Percentiles rank a stretch among this genome's conserved stretches.
These are phyloP conservation scores for Drosophila neotestacea DNA, from an alignment of 2,888 invertebrate genomes.

Conservation along the genomic window DNA sequence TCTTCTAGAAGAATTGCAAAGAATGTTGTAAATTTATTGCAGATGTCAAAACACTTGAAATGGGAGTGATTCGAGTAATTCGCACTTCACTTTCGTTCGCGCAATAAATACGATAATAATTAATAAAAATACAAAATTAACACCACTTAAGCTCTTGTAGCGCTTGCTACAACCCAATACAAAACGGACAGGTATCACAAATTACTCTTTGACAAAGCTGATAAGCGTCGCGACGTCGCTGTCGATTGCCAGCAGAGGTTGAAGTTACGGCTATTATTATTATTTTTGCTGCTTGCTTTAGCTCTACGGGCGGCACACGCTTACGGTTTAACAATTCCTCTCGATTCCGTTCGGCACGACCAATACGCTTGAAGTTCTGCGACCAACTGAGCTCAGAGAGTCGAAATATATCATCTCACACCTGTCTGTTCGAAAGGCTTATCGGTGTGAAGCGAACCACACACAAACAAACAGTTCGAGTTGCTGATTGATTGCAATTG, in stretches of 20 bases:
- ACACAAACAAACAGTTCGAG: conserved; percentile 9
- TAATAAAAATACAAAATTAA: conserved; percentile 74
- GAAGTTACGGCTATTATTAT: conserved; percentile 25
- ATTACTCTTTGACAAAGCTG: conserved; percentile 76
- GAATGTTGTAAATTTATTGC: conserved; percentile 20
- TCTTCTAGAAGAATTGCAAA: conserved; percentile 13
- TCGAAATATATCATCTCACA: conserved; percentile 39
- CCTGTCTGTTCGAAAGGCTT: conserved; percentile 42
- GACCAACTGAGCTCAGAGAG: conserved; percentile 57
- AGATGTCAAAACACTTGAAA: conserved; percentile 55
- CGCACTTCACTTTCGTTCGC: conserved; percentile 65
- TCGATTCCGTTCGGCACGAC: conserved; percentile 29
- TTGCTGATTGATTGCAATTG: conserved; percentile 32
- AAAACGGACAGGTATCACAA: conserved; percentile 78
- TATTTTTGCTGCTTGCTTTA: conserved; percentile 30
- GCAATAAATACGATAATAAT: conserved; percentile 78
- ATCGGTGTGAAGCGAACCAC: conserved; percentile 35
- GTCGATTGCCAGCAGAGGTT: conserved; percentile 49
- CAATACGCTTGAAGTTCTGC: conserved; percentile 54
- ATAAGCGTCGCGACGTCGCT: conserved; percentile 57
- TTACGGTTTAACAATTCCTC: conserved; percentile 25
- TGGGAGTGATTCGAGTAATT: conserved; percentile 17
- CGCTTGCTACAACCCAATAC: conserved; percentile 58
- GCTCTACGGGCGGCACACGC: conserved; percentile 8
- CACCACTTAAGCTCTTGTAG: conserved; percentile 76